Base-by-base conservation (phyloP, 2,888 invertebrate genomes). In the Drosophila peninsularis region DNA sequence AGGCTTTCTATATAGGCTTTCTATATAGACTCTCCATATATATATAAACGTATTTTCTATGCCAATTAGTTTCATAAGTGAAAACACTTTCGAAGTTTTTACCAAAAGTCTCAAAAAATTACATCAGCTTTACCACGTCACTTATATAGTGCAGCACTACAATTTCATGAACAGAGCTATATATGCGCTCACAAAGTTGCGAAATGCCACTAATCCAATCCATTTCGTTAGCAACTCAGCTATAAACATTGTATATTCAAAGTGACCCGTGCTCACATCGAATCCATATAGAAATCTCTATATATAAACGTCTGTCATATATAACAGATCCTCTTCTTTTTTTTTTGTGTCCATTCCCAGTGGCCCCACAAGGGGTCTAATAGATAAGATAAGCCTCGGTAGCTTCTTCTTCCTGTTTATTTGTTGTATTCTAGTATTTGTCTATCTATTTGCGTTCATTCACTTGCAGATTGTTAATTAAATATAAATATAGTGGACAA, bases 361-460 rank as follows among this genome's bases (percentile, higher is more conserved):
- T 49, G 36, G 45, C 30, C 41, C 30, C 17, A 45, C 32, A 24
- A 50, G 47, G 54, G 32, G 24, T 19, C 14, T 13, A 21, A 14
- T 11, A 19, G 76, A 77, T 77, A 62, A 77, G 78, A 77, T 73
- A 78, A 55, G 45, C 9, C 17, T 6, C 17, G 2, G 45, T 30
- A 19, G 19, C 21, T 36, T 13, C 14, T 58, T 27, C 50, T 39
- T 36, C 54, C 27, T 45, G 24, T 47, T 52, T 44, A 24, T 47
- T 32, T 32, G 13, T 49, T 36, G 5, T 24, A 17, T 37, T 54
- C 45, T 70, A 80, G 55, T 62, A 52, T 68, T 50, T 55, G 10
- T 58, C 41, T 67, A 75, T 69, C 68, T 67, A 75, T 70, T 70
- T 65, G 68, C 85, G 79, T 83, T 76, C 82, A 72, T 84, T 84